Conservation (phyloP, 2,113 vertebrate genomes). For the Carlito syrichta region DNA sequence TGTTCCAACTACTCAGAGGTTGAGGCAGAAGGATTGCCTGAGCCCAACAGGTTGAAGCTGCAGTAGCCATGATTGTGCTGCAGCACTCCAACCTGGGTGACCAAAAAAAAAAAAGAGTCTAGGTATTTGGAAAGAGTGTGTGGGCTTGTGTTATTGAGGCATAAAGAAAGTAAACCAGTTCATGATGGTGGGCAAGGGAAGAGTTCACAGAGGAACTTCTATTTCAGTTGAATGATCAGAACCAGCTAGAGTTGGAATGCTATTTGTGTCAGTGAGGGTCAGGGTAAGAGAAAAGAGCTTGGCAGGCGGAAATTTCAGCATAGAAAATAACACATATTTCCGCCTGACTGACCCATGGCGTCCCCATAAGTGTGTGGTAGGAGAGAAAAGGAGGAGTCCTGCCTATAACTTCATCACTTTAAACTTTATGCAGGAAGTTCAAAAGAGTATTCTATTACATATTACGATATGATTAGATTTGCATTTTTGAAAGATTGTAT, state of each 20-base stretch:
- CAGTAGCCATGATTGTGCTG: too few relatives aligned
- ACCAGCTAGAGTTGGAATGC: neutral
- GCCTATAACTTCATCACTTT: neutral
- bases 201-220: neutral
- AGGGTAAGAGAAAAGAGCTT: neutral
- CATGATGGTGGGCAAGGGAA: neutral
- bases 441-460: neutral
- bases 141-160: neutral
- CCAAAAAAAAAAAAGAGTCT: conserved; percentile 7
- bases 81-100: too few relatives aligned
- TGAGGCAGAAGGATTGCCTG: too few relatives aligned
- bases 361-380: neutral
- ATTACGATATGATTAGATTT: neutral
- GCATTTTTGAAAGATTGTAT: neutral
- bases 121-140: neutral
- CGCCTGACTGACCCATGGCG: neutral
- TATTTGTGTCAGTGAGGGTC: neutral
- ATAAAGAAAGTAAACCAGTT: neutral
- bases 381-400: neutral
- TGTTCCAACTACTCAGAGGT: too few relatives aligned
- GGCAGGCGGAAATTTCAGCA: neutral
- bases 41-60: too few relatives aligned
- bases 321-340: neutral
- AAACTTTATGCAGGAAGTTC: neutral
- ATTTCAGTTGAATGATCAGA: neutral